Evolutionary conservation across 2,113 vertebrate species (phyloP).

Genomic region (Corythoichthys haematopterus): DNA sequence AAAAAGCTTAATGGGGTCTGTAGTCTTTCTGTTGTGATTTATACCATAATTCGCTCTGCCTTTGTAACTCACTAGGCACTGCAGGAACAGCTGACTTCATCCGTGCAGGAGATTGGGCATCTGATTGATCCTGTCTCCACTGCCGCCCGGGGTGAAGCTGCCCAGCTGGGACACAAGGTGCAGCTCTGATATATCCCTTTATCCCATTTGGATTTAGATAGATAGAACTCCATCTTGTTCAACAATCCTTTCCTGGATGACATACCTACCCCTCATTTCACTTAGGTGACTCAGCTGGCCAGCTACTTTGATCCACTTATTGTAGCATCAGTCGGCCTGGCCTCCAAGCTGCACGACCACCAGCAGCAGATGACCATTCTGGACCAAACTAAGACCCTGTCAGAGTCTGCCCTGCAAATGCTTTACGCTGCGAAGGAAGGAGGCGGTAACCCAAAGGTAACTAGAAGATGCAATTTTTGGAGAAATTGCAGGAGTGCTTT

Average conservation of each 20-base stretch:
- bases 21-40: conserved; percentile 38
- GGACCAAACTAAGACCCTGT: conserved; percentile 95
- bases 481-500: background rate
- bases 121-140: conserved; percentile 94
- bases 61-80: conserved; percentile 77
- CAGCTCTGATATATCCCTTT: conserved; percentile 22
- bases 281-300: conserved; percentile 89
- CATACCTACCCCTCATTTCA: conserved; percentile 10
- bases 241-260: conserved; percentile 16
- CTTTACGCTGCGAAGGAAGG: conserved; percentile 97
- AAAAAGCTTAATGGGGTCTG: conserved; percentile 40
- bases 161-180: conserved; percentile 97
- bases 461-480: background rate
- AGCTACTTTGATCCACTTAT: conserved; percentile 95
- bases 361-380: conserved; percentile 97
- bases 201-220: conserved; percentile 34
- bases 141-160: conserved; percentile 89
- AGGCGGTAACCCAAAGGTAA: conserved; percentile 96
- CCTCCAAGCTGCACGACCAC: conserved; percentile 89
- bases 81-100: conserved; percentile 94
- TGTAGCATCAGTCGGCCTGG: conserved; percentile 86
- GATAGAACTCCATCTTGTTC: conserved; percentile 21
- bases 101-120: conserved; percentile 95
- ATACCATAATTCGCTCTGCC: conserved; percentile 18
- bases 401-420: conserved; percentile 96